Evolutionary conservation across 92 coral and sea anemone genomes (phyloP).

Genomic region (Montipora capitata): DNA sequence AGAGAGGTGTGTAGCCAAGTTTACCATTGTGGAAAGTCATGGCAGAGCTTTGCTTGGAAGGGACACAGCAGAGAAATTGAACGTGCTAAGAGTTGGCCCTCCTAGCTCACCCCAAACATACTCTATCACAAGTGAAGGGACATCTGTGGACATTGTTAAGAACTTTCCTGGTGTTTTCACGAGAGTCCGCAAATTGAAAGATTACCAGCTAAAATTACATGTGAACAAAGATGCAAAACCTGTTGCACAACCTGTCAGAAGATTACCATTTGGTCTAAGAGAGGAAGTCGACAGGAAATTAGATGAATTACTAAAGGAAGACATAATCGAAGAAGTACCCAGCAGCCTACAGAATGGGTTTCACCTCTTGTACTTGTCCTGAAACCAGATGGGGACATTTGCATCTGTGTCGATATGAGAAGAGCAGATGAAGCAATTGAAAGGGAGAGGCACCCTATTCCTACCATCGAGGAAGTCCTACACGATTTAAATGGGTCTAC

Average conservation of each 20-base stretch:
- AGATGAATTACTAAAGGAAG: conserved; percentile 46
- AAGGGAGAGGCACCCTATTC: conserved; percentile 67
- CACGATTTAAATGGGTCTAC: conserved; percentile 51
- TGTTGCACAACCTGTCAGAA: conserved; percentile 57
- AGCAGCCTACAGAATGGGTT: conserved; percentile 52
- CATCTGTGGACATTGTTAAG: conserved; percentile 52
- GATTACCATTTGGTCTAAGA: conserved; percentile 62
- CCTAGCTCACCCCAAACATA: conserved; percentile 23
- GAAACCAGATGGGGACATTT: conserved; percentile 47
- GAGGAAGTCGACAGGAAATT: conserved; percentile 58
- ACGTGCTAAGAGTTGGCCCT: conserved; percentile 69
- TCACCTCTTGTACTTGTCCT: conserved; percentile 56
- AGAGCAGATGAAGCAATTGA: conserved; percentile 51
- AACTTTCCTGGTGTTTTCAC: conserved; percentile 44
- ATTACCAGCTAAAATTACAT: conserved; percentile 67
- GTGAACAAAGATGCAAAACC: conserved; percentile 45
- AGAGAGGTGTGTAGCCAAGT: too few relatives aligned
- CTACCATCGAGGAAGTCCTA: conserved; percentile 60
- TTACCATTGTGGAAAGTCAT: conserved; percentile 43
- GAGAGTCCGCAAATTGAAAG: conserved; percentile 61
- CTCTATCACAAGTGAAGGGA: conserved; percentile 48
- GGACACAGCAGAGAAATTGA: conserved; percentile 64
- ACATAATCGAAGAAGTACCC: conserved; percentile 53
- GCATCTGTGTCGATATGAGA: conserved; percentile 61
- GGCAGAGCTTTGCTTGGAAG: conserved; percentile 66